Percentiles rank a stretch among this genome's conserved stretches.
Evolutionary conservation across 2,113 vertebrate species (phyloP).

Genomic region (Myiopsitta monachus): DNA sequence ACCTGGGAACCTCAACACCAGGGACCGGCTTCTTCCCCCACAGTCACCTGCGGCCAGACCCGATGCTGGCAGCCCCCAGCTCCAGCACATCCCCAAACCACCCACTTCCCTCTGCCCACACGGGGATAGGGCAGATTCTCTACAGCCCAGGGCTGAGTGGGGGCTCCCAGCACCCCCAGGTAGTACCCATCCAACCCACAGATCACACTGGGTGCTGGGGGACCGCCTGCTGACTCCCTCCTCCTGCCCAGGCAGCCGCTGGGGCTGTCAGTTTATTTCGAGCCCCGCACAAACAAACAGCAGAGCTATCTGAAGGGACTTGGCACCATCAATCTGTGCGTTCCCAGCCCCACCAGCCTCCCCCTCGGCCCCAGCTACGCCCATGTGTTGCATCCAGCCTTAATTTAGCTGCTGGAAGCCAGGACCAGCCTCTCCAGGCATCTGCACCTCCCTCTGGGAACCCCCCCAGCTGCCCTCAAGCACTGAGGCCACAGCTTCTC

Average conservation of each 20-base stretch:
- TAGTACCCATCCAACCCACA: background rate
- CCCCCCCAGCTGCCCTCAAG: background rate
- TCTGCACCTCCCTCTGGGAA: background rate
- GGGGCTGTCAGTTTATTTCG: slow-evolving; percentile 43
- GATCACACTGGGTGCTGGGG: background rate
- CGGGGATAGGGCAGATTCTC: accelerated
- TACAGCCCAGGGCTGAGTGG: accelerated
- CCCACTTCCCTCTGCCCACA: background rate
- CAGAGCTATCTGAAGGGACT: slow-evolving; percentile 40
- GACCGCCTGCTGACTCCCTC: background rate
- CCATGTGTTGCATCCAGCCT: background rate
- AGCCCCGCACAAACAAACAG: slow-evolving; percentile 39
- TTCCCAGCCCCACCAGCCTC: background rate
- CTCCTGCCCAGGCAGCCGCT: background rate
- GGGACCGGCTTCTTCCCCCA: background rate
- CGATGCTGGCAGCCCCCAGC: background rate
- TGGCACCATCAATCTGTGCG: background rate
- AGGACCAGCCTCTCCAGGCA: background rate
- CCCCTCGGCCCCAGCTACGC: slow-evolving; percentile 16
- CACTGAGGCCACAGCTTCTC: background rate
- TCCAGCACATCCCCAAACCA: background rate
- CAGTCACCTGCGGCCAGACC: background rate
- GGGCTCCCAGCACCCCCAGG: background rate
- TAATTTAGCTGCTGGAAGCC: background rate
- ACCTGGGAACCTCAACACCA: background rate